phyloP scores from a whole-genome alignment of 2,888 invertebrate genomes.

The Xestoiulus laeticollis region DNA sequence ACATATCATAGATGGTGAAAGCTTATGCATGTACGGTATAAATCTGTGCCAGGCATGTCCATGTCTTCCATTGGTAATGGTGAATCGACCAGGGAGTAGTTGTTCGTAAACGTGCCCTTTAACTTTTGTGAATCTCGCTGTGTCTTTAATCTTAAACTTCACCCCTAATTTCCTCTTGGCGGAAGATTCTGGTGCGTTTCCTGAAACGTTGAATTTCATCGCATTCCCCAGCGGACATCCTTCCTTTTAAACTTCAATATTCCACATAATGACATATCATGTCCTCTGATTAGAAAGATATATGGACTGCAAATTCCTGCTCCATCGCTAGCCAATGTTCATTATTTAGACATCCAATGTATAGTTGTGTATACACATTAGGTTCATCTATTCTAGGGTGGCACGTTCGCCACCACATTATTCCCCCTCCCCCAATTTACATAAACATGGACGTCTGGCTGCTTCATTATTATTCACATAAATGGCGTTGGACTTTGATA shows the following conservation, averaged over 20 bases:
- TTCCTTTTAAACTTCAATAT: conserved; percentile 24
- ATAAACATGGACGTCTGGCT: background rate
- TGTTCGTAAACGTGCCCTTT: background rate
- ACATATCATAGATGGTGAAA: conserved; percentile 20
- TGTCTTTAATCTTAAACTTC: background rate
- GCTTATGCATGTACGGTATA: conserved; percentile 1
- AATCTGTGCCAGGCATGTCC: background rate
- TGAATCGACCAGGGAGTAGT: background rate
- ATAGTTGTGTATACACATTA: background rate
- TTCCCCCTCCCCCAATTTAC: background rate
- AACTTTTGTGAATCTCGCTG: background rate
- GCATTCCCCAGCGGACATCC: conserved; percentile 19
- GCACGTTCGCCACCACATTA: background rate
- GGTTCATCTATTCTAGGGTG: background rate
- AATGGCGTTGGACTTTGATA: background rate
- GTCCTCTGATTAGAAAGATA: conserved; percentile 28
- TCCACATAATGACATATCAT: conserved; percentile 15
- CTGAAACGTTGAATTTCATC: conserved; percentile 29
- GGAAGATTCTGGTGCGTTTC: background rate
- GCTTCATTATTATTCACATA: background rate
- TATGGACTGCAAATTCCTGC: background rate
- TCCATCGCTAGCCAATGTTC: background rate
- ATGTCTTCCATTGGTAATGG: background rate
- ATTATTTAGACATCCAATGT: background rate
- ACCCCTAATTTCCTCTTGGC: conserved; percentile 5